phyloP scores from a whole-genome alignment of 2,797 vertebrate species.

The Geotria australis region DNA sequence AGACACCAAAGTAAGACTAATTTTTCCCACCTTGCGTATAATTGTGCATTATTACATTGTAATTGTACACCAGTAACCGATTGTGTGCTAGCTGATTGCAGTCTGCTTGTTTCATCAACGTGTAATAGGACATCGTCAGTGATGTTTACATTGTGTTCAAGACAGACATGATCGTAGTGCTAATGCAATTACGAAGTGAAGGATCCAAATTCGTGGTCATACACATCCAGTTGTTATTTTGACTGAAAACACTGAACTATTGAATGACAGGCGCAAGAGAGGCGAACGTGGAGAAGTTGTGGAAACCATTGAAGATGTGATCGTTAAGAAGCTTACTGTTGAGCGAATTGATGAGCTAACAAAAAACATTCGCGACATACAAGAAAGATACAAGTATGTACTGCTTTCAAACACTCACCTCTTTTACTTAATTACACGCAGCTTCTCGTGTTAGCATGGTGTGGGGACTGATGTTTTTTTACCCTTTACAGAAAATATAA shows the following conservation, averaged over 20 bases:
- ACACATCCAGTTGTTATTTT: background rate
- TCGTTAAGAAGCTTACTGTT: conserved; percentile 60
- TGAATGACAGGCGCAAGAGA: conserved; percentile 37
- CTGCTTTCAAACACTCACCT: background rate
- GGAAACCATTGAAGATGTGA: conserved; percentile 81
- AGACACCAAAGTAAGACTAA: conserved; percentile 71
- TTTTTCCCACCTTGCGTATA: background rate
- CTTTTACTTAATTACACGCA: background rate
- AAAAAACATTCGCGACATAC: conserved; percentile 61
- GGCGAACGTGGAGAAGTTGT: conserved; percentile 81
- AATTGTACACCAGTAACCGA: no score
- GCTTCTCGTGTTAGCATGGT: background rate
- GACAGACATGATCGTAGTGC: background rate
- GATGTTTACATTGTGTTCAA: background rate
- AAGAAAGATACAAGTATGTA: conserved; percentile 58
- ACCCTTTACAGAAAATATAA: conserved; percentile 33
- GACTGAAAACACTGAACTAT: no score
- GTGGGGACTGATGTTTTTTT: background rate
- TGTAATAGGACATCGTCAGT: background rate
- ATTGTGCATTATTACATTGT: no score
- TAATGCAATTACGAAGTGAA: background rate
- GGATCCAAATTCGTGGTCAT: background rate
- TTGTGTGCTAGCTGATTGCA: no score
- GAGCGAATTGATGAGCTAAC: conserved; percentile 72
- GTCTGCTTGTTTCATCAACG: no score